These are phyloP conservation scores for Phalacrocorax pelagicus DNA, from an alignment of 2,113 vertebrate genomes.

Conservation along the genomic window DNA sequence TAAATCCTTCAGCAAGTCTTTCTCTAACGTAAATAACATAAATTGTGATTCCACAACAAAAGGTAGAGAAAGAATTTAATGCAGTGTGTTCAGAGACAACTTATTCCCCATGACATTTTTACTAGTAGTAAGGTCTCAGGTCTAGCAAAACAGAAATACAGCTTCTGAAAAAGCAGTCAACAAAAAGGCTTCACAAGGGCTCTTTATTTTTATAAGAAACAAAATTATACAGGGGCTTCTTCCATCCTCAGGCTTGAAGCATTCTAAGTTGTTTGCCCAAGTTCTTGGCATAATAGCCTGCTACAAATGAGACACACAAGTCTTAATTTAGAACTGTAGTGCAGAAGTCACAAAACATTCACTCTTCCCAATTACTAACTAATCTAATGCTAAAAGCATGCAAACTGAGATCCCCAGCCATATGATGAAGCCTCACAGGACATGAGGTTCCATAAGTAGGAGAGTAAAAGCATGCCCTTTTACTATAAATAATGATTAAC, in stretches of 20 bases:
- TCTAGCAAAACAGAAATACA: not conserved
- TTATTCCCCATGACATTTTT: not conserved
- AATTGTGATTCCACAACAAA: not conserved
- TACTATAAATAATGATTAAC: slow-evolving; percentile 43
- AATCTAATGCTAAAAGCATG: slow-evolving; percentile 53
- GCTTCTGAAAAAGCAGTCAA: not conserved
- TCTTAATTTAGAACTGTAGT: slow-evolving; percentile 34
- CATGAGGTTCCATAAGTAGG: not conserved
- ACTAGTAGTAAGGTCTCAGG: not conserved
- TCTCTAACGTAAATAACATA: not conserved
- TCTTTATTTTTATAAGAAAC: not conserved
- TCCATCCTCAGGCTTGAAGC: not conserved
- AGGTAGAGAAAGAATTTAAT: not conserved
- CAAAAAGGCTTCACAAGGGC: not conserved
- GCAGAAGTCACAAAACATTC: slow-evolving; percentile 35
- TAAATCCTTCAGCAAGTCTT: not conserved
- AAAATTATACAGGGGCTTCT: not conserved
- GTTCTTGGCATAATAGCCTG: not conserved
- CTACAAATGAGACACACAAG: slow-evolving; percentile 13
- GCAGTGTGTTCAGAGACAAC: not conserved
- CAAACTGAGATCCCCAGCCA: slow-evolving; percentile 41
- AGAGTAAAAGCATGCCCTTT: slow-evolving; percentile 23
- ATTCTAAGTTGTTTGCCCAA: not conserved
- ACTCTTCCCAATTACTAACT: slow-evolving; percentile 39
- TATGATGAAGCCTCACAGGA: slow-evolving; percentile 29